A percentile compares a stretch with the other conserved stretches of the same genome.
Evolutionary conservation across 2,797 vertebrate genomes (phyloP).

Genomic region (Thaleichthys pacificus): DNA sequence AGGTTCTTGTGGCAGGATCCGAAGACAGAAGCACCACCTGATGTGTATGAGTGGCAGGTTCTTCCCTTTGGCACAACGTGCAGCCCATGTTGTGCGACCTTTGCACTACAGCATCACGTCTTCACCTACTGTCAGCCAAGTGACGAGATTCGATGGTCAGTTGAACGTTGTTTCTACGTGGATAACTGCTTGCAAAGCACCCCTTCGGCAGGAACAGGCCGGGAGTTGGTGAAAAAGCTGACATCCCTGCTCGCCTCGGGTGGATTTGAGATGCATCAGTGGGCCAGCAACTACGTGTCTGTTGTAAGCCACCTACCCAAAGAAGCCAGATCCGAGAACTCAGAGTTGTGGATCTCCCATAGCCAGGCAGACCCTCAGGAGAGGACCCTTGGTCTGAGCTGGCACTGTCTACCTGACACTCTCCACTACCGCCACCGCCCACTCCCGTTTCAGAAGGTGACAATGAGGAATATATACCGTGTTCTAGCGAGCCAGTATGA

Average conservation of each 20-base stretch:
- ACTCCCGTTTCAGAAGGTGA: no score
- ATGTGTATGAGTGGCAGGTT: conserved; percentile 14
- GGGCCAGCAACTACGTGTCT: background rate
- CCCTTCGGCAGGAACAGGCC: background rate
- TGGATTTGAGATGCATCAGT: conserved; percentile 15
- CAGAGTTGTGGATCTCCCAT: conserved; percentile 4
- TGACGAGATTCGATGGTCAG: background rate
- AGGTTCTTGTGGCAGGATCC: conserved; percentile 19
- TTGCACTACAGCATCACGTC: conserved; percentile 5
- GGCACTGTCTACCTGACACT: background rate
- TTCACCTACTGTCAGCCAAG: background rate
- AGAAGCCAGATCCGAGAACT: background rate
- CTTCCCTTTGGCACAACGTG: conserved; percentile 7
- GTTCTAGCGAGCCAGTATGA: no score
- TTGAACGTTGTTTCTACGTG: background rate
- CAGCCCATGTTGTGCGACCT: conserved; percentile 14
- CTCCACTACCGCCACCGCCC: background rate
- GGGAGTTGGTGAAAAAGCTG: background rate
- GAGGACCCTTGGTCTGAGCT: background rate
- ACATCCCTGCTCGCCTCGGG: background rate
- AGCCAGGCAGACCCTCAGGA: background rate
- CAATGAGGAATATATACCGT: no score
- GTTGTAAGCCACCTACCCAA: conserved; percentile 4
- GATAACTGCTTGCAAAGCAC: conserved; percentile 5
- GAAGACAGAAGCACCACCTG: background rate